phyloP scores from a whole-genome alignment of 2,797 vertebrate genomes.

The Pangasius sanitwongsei region DNA sequence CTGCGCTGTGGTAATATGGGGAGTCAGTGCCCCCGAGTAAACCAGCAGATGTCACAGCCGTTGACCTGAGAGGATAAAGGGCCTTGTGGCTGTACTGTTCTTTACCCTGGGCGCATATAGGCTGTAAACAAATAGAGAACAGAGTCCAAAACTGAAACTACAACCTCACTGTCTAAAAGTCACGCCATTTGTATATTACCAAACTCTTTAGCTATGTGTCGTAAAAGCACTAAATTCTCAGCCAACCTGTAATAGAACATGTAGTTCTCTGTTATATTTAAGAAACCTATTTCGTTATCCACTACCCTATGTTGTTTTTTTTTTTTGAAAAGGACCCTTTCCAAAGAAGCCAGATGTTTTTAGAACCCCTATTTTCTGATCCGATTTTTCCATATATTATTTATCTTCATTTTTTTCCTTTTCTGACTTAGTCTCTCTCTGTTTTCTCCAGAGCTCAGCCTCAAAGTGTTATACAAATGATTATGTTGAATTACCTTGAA shows the following conservation, averaged over 20 bases:
- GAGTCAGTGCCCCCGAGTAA: background rate
- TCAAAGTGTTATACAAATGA: conserved; percentile 49
- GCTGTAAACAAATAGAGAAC: no score
- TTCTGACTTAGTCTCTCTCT: conserved; percentile 5
- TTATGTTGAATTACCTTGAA: conserved; percentile 54
- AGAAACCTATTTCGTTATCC: background rate
- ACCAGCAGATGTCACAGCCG: background rate
- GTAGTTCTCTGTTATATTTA: background rate
- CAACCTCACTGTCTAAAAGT: background rate
- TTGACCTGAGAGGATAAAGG: no score
- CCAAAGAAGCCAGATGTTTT: background rate
- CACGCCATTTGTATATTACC: background rate
- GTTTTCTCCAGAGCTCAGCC: conserved; percentile 46
- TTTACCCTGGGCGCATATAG: background rate
- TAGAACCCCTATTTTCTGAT: background rate
- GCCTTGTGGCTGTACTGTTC: background rate
- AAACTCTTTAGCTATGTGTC: conserved; percentile 8
- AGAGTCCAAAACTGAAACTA: no score
- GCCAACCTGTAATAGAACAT: conserved; percentile 20
- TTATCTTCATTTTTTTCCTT: background rate
- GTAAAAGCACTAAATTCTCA: conserved; percentile 17
- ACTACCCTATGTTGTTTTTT: background rate
- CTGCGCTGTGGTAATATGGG: no score
- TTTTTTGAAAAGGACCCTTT: background rate
- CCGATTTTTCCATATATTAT: background rate